Percentiles rank a stretch among this genome's conserved stretches.
Evolutionary conservation across 2,797 vertebrate species (phyloP).

Genomic region (Orestias chungarensis): DNA sequence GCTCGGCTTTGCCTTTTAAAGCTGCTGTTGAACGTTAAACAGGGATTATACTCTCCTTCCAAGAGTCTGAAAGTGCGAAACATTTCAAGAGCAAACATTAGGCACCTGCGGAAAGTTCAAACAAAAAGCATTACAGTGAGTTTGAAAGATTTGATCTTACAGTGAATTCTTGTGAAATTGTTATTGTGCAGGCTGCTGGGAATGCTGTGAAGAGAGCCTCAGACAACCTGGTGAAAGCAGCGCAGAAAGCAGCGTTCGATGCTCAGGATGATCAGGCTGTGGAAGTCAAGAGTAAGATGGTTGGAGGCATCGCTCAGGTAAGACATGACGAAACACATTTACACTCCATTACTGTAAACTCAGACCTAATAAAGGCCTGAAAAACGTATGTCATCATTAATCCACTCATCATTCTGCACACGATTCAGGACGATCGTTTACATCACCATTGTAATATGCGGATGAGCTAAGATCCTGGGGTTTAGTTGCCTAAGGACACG

Average conservation of each 20-base stretch:
- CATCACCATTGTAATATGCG: too few relatives aligned
- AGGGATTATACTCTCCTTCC: conserved; percentile 52
- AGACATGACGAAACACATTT: conserved; percentile 39
- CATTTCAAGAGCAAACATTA: too few relatives aligned
- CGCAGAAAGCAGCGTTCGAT: conserved; percentile 96
- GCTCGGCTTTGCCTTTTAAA: conserved; percentile 80
- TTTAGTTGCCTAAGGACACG: too few relatives aligned
- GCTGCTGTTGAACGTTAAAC: conserved; percentile 47
- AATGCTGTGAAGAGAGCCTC: conserved; percentile 96
- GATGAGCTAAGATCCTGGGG: too few relatives aligned
- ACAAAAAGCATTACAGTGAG: neutral
- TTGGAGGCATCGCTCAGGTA: conserved; percentile 98
- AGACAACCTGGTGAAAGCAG: conserved; percentile 96
- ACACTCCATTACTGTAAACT: neutral
- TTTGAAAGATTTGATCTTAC: too few relatives aligned
- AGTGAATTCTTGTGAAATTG: too few relatives aligned
- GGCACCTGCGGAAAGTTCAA: neutral
- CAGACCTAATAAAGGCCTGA: neutral
- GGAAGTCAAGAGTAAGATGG: conserved; percentile 98
- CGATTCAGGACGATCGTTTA: neutral
- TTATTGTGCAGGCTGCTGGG: conserved; percentile 85
- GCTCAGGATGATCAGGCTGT: conserved; percentile 92
- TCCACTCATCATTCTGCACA: neutral
- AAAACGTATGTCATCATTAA: neutral
- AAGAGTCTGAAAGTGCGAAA: conserved; percentile 33